These are phyloP conservation scores for Patagioenas fasciata DNA, from an alignment of 2,113 vertebrate genomes.

Conservation along the genomic window DNA sequence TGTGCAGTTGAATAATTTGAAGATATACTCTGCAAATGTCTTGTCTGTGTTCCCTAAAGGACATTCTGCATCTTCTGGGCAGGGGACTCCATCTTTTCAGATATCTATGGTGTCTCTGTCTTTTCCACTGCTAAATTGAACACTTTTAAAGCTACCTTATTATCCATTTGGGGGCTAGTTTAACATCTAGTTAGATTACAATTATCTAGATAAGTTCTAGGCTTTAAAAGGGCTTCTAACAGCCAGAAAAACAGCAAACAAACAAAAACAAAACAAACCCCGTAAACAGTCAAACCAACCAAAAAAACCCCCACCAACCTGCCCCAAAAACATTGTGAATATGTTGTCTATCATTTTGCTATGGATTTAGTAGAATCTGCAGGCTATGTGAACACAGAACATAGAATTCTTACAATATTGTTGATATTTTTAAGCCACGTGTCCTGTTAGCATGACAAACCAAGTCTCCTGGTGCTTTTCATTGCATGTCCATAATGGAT, in stretches of 20 bases:
- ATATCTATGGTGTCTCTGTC: background rate
- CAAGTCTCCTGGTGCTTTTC: background rate
- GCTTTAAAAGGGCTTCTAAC: background rate
- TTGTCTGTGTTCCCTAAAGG: background rate
- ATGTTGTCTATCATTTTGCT: background rate
- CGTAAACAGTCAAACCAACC: no score
- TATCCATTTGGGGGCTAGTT: background rate
- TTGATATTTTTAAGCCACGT: background rate
- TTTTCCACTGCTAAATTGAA: background rate
- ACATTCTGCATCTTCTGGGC: background rate
- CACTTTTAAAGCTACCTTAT: background rate
- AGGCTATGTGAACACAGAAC: no score
- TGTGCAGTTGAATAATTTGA: background rate
- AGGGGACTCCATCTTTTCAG: background rate
- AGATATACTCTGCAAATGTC: background rate
- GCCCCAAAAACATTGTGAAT: background rate
- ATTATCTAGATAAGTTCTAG: background rate
- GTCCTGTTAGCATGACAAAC: background rate
- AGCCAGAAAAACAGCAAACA: background rate
- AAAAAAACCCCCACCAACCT: rapidly evolving
- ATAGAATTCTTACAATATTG: background rate
- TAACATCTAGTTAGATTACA: background rate
- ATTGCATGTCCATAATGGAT: background rate
- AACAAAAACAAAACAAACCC: no score
- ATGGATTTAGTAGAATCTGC: background rate